These are phyloP conservation scores for Nebria brevicollis DNA, from an alignment of 2,888 invertebrate species.

Conservation along the genomic window DNA sequence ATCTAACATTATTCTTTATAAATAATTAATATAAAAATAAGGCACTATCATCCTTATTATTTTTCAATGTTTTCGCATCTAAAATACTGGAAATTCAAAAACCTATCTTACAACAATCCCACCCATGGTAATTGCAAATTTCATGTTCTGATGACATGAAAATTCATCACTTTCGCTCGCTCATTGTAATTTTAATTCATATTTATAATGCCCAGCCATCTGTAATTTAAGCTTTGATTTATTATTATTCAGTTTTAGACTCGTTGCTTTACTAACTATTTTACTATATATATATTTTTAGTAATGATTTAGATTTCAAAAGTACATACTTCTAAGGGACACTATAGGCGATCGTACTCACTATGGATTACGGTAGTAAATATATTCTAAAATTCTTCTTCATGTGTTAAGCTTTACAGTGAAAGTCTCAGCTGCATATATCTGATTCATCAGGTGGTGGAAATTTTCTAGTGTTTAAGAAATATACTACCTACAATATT, in stretches of 20 bases:
- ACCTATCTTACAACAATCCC: no score
- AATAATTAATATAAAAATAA: no score
- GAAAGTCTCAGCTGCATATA: constrained; percentile 13
- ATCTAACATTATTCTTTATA: no score
- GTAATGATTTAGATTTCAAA: constrained; percentile 37
- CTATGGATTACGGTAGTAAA: constrained; percentile 35
- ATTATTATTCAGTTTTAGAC: no score
- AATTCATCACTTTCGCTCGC: no score
- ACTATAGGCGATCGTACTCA: constrained; percentile 29
- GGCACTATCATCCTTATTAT: no score
- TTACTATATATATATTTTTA: constrained; percentile 22
- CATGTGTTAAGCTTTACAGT: constrained; percentile 26
- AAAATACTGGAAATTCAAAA: no score
- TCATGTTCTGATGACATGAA: no score
- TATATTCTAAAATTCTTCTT: constrained; percentile 20
- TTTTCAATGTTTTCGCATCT: no score
- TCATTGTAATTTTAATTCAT: not conserved
- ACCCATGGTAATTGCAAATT: no score
- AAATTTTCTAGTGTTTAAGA: constrained; percentile 1
- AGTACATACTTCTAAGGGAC: constrained; percentile 42
- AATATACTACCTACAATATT: no score
- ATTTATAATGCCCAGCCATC: not conserved
- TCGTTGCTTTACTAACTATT: not conserved
- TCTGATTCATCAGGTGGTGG: constrained; percentile 13
- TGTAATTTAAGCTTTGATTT: not conserved